phyloP scores from a whole-genome alignment of 2,113 vertebrate species.

The Hydrolagus affinis region DNA sequence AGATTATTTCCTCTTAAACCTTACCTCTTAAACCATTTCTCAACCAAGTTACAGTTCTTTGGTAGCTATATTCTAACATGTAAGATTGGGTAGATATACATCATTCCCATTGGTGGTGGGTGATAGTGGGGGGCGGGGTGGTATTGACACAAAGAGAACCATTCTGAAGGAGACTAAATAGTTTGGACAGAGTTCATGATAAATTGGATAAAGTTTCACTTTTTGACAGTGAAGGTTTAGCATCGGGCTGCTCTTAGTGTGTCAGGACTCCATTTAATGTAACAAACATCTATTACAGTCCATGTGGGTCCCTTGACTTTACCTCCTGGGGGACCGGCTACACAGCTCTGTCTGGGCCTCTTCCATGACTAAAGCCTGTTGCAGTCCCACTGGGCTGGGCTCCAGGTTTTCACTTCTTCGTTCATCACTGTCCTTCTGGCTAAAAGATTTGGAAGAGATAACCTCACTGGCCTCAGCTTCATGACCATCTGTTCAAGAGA shows the following conservation, averaged over 20 bases:
- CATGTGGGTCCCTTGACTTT: background rate
- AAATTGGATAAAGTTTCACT: too few relatives aligned
- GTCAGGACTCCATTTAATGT: background rate
- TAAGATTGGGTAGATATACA: too few relatives aligned
- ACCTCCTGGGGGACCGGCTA: background rate
- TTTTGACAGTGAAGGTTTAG: background rate
- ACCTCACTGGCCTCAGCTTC: constrained; percentile 6
- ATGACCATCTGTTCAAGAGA: background rate
- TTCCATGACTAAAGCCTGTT: background rate
- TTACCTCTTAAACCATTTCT: too few relatives aligned
- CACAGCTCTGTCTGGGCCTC: background rate
- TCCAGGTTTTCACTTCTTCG: background rate
- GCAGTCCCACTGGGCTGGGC: constrained; percentile 1
- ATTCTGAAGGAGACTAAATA: too few relatives aligned
- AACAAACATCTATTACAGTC: background rate
- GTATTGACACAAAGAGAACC: too few relatives aligned
- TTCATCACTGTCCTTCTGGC: constrained; percentile 18
- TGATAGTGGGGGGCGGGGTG: too few relatives aligned
- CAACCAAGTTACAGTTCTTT: too few relatives aligned
- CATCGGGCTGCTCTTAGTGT: background rate
- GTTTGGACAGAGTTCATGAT: too few relatives aligned
- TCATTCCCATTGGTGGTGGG: too few relatives aligned
- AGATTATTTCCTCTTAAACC: too few relatives aligned
- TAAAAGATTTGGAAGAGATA: constrained; percentile 9
- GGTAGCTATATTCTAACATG: too few relatives aligned